phyloP scores from a whole-genome alignment of 37 sponge, comb jelly and placozoan species.

The Spongilla lacustris region DNA sequence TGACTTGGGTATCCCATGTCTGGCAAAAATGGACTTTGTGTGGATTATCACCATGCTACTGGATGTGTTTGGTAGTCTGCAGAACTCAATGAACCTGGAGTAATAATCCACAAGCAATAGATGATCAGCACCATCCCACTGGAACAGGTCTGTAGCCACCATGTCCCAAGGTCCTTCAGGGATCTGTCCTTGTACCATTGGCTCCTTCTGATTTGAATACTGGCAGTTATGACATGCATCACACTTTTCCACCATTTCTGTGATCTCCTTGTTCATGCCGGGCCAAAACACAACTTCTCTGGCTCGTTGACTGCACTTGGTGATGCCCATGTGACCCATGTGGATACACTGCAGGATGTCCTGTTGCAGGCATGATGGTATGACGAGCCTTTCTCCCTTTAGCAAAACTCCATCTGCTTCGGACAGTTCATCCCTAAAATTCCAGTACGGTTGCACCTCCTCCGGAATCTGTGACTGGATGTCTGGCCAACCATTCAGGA shows the following conservation, averaged over 20 bases:
- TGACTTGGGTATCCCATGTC: slow-evolving; percentile 3
- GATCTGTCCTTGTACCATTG: not conserved
- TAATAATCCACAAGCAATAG: slow-evolving; percentile 9
- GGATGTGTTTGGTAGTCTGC: slow-evolving; percentile 2
- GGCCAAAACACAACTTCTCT: not conserved
- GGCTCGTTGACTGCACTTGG: slow-evolving; percentile 6
- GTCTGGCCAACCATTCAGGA: slow-evolving; percentile 5
- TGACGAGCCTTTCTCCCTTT: not conserved
- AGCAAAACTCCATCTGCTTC: slow-evolving; percentile 6
- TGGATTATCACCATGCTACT: slow-evolving; percentile 4
- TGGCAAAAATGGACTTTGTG: slow-evolving; percentile 14
- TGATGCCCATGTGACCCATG: slow-evolving; percentile 8
- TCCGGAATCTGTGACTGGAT: not conserved
- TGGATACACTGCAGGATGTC: not conserved
- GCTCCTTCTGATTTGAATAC: slow-evolving; percentile 2
- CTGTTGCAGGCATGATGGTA: not conserved
- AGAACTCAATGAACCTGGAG: not conserved
- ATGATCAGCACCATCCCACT: not conserved
- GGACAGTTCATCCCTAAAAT: not conserved
- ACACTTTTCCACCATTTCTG: not conserved
- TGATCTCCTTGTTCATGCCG: not conserved
- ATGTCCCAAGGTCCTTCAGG: slow-evolving; percentile 13
- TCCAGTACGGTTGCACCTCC: not conserved
- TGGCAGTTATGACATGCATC: not conserved
- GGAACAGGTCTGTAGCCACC: slow-evolving; percentile 13